Conservation (phyloP, 2,888 invertebrate genomes). For the Macropis europaea region DNA sequence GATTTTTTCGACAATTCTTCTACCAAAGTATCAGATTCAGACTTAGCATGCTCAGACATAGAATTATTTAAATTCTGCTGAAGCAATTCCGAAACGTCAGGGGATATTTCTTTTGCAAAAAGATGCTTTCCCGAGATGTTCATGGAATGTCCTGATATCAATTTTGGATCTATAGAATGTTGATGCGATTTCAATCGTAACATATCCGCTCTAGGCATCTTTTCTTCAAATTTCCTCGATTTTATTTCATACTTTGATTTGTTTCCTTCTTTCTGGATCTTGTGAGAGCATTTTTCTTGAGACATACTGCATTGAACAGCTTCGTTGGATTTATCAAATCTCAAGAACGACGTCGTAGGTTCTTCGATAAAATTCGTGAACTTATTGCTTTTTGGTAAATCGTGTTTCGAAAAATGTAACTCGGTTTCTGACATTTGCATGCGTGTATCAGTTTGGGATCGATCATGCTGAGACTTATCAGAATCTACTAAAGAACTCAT, state of each 20-base stretch:
- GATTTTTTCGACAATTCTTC: conserved; percentile 75
- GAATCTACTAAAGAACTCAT: conserved; percentile 78
- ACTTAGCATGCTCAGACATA: conserved; percentile 64
- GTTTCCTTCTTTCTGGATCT: conserved; percentile 33
- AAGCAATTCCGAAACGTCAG: conserved; percentile 30
- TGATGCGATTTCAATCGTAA: conserved; percentile 66
- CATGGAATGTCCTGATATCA: conserved; percentile 59
- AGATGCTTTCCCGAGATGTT: conserved; percentile 40
- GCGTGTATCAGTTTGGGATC: conserved; percentile 70
- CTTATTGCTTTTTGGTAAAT: conserved; percentile 47
- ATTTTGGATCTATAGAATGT: conserved; percentile 64
- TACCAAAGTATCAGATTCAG: conserved; percentile 74
- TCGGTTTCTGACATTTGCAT: conserved; percentile 65
- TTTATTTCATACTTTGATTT: conserved; percentile 72
- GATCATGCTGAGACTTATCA: conserved; percentile 76
- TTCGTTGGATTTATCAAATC: conserved; percentile 44
- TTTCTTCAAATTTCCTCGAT: conserved; percentile 76
- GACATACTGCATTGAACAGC: conserved; percentile 20
- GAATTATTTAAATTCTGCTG: conserved; percentile 48
- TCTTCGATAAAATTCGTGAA: conserved; percentile 55
- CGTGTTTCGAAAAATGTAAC: conserved; percentile 60
- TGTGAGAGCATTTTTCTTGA: conserved; percentile 34
- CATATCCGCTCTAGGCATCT: conserved; percentile 73
- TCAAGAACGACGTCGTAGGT: conserved; percentile 47
- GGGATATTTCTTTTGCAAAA: conserved; percentile 47